Conservation (phyloP, 2,888 invertebrate species). For the Cordylochernes scorpioides region DNA sequence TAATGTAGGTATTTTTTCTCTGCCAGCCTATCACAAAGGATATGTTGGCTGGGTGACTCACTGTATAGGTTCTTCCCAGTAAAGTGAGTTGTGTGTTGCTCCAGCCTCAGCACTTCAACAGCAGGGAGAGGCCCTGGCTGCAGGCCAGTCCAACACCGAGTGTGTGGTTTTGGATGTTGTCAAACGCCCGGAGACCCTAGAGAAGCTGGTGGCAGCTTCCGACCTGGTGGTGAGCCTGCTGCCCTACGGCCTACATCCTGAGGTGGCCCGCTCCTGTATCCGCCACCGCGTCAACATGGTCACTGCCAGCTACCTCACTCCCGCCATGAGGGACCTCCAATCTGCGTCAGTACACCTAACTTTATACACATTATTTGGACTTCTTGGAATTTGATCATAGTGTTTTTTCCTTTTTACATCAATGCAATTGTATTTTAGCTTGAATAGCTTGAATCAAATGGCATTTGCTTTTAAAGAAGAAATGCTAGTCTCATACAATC, state of each 20-base stretch:
- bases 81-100: too few relatives aligned
- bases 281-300: conserved; percentile 67
- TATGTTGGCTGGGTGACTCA: too few relatives aligned
- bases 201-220: conserved; percentile 37
- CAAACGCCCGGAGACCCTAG: conserved; percentile 37
- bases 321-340: conserved; percentile 50
- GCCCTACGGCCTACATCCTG: conserved; percentile 65
- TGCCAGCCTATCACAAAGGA: too few relatives aligned
- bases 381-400: too few relatives aligned
- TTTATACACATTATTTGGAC: too few relatives aligned
- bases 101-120: conserved; percentile 52
- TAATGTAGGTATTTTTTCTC: too few relatives aligned
- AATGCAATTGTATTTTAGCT: too few relatives aligned
- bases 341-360: conserved; percentile 33
- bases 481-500: too few relatives aligned
- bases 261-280: conserved; percentile 59
- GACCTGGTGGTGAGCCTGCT: conserved; percentile 41
- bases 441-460: too few relatives aligned
- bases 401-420: too few relatives aligned
- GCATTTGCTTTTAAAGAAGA: too few relatives aligned
- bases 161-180: conserved; percentile 55
- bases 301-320: conserved; percentile 77
- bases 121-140: conserved; percentile 57
- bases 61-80: too few relatives aligned
- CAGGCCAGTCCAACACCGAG: conserved; percentile 36